phyloP scores from a whole-genome alignment of 2,888 invertebrate genomes.

The Cephus nigrinus region DNA sequence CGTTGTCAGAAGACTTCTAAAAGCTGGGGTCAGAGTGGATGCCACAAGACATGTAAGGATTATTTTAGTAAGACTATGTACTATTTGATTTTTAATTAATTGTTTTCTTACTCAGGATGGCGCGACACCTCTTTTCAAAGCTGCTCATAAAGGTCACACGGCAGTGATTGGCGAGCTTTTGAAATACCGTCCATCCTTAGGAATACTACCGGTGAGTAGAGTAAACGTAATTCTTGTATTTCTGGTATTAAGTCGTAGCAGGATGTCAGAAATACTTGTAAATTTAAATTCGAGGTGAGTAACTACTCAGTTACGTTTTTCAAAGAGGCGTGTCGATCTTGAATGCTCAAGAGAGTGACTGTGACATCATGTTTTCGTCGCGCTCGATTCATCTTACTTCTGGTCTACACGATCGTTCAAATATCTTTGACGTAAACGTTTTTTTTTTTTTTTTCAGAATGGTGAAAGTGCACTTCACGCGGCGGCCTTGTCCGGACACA shows the following conservation, averaged over 20 bases:
- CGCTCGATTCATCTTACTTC: not conserved
- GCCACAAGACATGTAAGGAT: slow-evolving; percentile 78
- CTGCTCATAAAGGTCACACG: slow-evolving; percentile 92
- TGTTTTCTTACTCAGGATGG: slow-evolving; percentile 77
- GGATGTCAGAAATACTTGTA: not conserved
- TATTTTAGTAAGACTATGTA: not conserved
- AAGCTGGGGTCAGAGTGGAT: slow-evolving; percentile 84
- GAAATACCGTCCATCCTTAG: slow-evolving; percentile 83
- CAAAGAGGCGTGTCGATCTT: not conserved
- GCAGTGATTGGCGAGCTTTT: slow-evolving; percentile 88
- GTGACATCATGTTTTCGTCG: not conserved
- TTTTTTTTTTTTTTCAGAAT: slow-evolving; percentile 73
- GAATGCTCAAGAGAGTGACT: not conserved
- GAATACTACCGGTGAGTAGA: slow-evolving; percentile 79
- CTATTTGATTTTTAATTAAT: not conserved
- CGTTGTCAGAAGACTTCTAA: slow-evolving; percentile 81
- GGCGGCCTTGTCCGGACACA: slow-evolving; percentile 88
- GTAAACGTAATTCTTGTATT: slow-evolving; percentile 4
- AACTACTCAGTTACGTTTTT: not conserved
- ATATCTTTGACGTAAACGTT: not conserved
- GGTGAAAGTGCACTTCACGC: slow-evolving; percentile 93
- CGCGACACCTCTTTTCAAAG: slow-evolving; percentile 94
- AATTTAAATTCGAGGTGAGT: not conserved
- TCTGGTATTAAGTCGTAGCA: not conserved
- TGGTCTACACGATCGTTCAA: not conserved